Base-by-base conservation (phyloP, 2,797 vertebrate species). In the Crocidura indochinensis region DNA sequence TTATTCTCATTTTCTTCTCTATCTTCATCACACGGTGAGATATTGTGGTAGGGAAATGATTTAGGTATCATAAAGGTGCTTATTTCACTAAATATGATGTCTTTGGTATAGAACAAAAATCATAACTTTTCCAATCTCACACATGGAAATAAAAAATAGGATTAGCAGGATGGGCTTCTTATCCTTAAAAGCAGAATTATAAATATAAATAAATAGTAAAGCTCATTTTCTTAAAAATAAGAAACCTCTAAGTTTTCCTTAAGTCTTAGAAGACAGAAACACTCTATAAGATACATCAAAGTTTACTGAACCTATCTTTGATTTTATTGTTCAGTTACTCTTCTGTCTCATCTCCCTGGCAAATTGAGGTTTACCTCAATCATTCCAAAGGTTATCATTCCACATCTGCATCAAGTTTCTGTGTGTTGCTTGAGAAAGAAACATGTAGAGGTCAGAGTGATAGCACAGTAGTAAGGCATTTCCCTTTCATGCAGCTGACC, bases 1-100 rank as follows among this genome's bases (percentile, higher is more conserved):
- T 44, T 56, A 71, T 74, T 80, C 74, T 79, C 67, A 68, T 80
- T 68, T 71, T 64, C 51, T 62, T 81, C 38, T 69, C 53, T 15
- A 65, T 77, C 46, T 87, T 17, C 31, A 64, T 4, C 47, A 38
- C 46, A 56, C 68, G 88, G 31, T 73, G 44, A 31, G 27, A 56
- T 12, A 26, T 71, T 8, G 3, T 73, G 15, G 3, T 67, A 77
- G 65, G 29, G 77, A 82, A 24, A 78, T 38, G 12, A 19, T 88
- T 38, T 72, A 27, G 8, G 10, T 67, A 38, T 65, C 19, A 22
- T 47, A 65, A 78, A 6, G 46, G 31, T 26, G 27, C 64, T 27
- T n/a, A 6, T 17, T 44, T 87, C 38, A 65, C 65, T 27, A 72
- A 27, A 82, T 15, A 19, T 56, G 53, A 14, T 4, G 51, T 24